These are phyloP conservation scores for Coboldia fuscipes DNA, from an alignment of 1,140 invertebrate species.

Conservation along the genomic window DNA sequence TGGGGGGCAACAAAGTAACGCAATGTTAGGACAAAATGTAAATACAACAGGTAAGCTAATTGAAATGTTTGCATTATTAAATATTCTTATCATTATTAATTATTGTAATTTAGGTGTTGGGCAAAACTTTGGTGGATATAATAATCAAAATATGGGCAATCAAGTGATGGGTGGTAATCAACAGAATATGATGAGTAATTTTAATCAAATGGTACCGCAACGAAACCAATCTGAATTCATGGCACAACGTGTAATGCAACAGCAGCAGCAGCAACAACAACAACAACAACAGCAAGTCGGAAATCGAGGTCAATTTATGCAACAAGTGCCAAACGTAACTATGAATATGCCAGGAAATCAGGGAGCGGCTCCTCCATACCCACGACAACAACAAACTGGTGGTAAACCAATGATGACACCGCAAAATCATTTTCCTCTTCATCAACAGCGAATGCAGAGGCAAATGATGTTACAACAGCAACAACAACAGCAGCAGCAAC, in stretches of 20 bases:
- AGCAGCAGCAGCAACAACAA: slow-evolving; percentile 24
- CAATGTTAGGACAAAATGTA: slow-evolving; percentile 6
- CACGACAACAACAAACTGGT: slow-evolving; percentile 12
- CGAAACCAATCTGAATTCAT: slow-evolving; percentile 21
- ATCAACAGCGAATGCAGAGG: slow-evolving; percentile 21
- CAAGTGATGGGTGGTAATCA: slow-evolving; percentile 9
- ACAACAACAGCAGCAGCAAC: slow-evolving; percentile 18
- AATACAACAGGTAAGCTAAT: slow-evolving; percentile 9
- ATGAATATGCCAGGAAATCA: slow-evolving; percentile 28
- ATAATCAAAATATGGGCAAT: slow-evolving; percentile 9
- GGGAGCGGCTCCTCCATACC: slow-evolving; percentile 25
- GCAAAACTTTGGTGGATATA: slow-evolving; percentile 16
- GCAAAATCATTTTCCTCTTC: slow-evolving; percentile 15
- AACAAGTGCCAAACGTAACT: slow-evolving; percentile 20
- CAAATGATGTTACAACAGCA: slow-evolving; percentile 18
- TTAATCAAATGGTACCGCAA: slow-evolving; percentile 19
- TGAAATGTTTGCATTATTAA: no score
- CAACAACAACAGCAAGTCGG: slow-evolving; percentile 15
- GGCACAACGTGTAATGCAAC: slow-evolving; percentile 33
- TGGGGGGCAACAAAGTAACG: slow-evolving; percentile 1
- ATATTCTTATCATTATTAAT: no score
- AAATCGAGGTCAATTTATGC: slow-evolving; percentile 19
- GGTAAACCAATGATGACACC: slow-evolving; percentile 17
- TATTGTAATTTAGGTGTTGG: slow-evolving; percentile 1
- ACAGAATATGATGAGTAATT: slow-evolving; percentile 23